Percentiles rank a stretch among this genome's conserved stretches.
These are phyloP conservation scores for Protophormia terraenovae DNA, from an alignment of 2,888 invertebrate genomes.

Conservation along the genomic window DNA sequence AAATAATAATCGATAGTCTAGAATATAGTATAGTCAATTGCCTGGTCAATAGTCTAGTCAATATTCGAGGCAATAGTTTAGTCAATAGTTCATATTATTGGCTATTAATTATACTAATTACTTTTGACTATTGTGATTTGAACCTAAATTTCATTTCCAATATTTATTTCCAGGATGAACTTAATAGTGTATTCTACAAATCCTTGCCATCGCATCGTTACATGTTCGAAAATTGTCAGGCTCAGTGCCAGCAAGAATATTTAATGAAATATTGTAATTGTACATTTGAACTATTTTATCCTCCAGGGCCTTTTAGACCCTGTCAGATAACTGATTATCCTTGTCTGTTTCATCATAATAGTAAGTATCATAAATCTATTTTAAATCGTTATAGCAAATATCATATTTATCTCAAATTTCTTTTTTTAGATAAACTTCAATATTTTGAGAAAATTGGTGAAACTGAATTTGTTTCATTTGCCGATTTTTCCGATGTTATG, in stretches of 20 bases:
- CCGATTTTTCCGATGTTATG: constrained; percentile 70
- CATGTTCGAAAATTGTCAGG: constrained; percentile 78
- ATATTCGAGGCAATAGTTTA: too few species aligned
- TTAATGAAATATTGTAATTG: constrained; percentile 79
- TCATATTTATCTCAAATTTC: too few species aligned
- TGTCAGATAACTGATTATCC: constrained; percentile 75
- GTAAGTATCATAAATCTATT: constrained; percentile 57
- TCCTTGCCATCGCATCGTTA: constrained; percentile 77
- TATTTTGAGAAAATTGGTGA: constrained; percentile 72
- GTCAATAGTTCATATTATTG: too few species aligned
- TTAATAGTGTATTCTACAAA: constrained; percentile 73
- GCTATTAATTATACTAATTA: too few species aligned
- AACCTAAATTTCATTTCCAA: too few species aligned
- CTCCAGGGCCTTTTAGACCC: constrained; percentile 68
- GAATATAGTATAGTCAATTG: too few species aligned
- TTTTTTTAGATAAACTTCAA: constrained; percentile 26
- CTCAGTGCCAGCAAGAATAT: constrained; percentile 79
- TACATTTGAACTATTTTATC: constrained; percentile 79
- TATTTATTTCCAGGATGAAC: not conserved
- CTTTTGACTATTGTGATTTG: too few species aligned
- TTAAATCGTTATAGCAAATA: too few species aligned
- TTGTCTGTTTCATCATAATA: constrained; percentile 72
- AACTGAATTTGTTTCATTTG: constrained; percentile 71
- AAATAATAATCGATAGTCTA: too few species aligned
- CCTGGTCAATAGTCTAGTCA: too few species aligned